Base-by-base conservation (phyloP, 2,888 invertebrate genomes). In the Caenorhabditis afra region DNA sequence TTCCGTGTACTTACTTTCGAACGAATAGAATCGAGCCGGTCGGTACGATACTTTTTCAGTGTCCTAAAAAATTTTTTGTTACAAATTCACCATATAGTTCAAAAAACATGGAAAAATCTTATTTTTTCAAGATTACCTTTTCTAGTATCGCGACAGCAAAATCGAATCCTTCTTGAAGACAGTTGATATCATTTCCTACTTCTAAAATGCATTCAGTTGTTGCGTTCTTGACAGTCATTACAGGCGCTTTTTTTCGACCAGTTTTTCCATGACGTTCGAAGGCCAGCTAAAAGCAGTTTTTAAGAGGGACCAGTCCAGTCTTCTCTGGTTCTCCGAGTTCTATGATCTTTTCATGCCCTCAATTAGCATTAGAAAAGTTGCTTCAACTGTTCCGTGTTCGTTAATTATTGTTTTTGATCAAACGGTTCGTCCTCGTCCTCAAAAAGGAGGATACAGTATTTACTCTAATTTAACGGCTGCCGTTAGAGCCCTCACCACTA, bases 61-160 rank as follows among this genome's bases (percentile, higher is more conserved):
- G 29, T 50, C 53, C 67, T 67, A 58, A 3, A 57, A 67, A 55
- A 37, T 16, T 5, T 8, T n/a, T n/a, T n/a, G n/a, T n/a, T n/a
- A n/a, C n/a, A n/a, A n/a, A n/a, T n/a, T n/a, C n/a, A n/a, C n/a
- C n/a, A n/a, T n/a, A n/a, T n/a, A n/a, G n/a, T n/a, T n/a, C n/a
- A 52, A 52, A n/a, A 2, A 29, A 29, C 29, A 29, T 5, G 4
- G 29, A 37, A 41, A n/a, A n/a, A n/a, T n/a, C n/a, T n/a, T n/a
- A n/a, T n/a, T 29, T 29, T 29, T 20, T 29, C 10, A 39, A 52
- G 39, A 16, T 23, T n/a, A 59, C 64, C 1, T 20, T 82, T 45
- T 86, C 73, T 10, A 84, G 81, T 1, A 79, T 45, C 1, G 82
- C 86, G 0, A 86, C 58, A 3, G 68, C 84, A 41, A 83, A 86